Evolutionary conservation across 2,113 vertebrate genomes (phyloP), one percentile per base, ranked within the genome.

Genomic region (Hoplias malabaricus): DNA sequence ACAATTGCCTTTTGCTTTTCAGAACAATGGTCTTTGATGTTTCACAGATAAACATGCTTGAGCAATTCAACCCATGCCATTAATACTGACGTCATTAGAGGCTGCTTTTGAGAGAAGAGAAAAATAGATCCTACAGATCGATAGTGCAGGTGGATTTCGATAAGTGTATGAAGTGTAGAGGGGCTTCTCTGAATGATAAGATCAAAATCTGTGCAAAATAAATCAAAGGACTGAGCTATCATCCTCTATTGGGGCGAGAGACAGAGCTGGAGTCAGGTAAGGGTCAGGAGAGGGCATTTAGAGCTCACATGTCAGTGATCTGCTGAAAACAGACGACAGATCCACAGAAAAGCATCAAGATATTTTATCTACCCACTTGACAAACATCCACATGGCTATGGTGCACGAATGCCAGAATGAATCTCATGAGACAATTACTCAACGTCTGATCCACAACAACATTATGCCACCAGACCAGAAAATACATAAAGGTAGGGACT

Each of bases 31-130:
- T 59, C 90, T 91, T 91, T 91, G 89, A 90, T 89, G 88, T 85
- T 12, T 68, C 34, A 61, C 43, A 86, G 85, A 88, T 81, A 84
- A 86, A 85, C 87, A 88, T 79, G 83, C 85, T 87, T 87, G 62
- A 89, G 77, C 87, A 89, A 91, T 89, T 87, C 79, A 78, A 70
- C 66, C 74, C 82, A 85, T 88, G 87, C 90, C 86, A 67, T 70
- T 78, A 76, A 75, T 48, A 57, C 67, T 75, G 73, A 54, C 63
- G 82, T 73, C 77, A 82, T 88, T 85, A 87, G 43, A 40, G 68
- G 70, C 72, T 78, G 80, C 79, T 83, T 68, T 75, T 21, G 3
- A 46, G 6, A 77, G 27, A n/a, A 54, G 40, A 59, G 72, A 74
- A 67, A 40, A 63, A 72, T 59, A 77, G 79, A 84, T 76, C 19